Base-by-base conservation (phyloP, 2,113 vertebrate species). In the Rhizomys pruinosus region DNA sequence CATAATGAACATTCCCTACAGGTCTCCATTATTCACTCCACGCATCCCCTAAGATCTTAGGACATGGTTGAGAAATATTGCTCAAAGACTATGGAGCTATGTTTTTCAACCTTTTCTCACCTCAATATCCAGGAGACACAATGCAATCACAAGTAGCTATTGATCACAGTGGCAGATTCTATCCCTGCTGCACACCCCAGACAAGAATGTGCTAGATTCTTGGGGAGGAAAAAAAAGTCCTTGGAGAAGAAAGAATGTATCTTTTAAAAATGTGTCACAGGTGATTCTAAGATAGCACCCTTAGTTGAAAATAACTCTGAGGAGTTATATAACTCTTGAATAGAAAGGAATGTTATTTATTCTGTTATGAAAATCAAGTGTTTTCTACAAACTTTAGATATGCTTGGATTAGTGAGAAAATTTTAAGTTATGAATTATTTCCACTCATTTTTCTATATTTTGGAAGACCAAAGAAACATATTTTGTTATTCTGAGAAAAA, bases 371-470 rank as follows among this genome's bases (percentile, higher is more conserved):
- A 88, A 79, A 86, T 71, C n/a, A 69, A 78, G 32, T 59, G n/a
- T 93, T 82, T 84, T 76, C 80, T 76, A 37, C 69, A 23, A 95
- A 57, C 6, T 37, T 42, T 63, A 55, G 5, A 29, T 78, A 5
- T 63, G 37, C 12, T 16, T 80, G 69, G 7, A 64, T 92, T 85
- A 61, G 17, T 39, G 74, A 42, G 63, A 29, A 86, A 1, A 66
- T 90, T 85, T 79, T 77, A 92, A 7, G 29, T 34, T 39, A 13
- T 87, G 8, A 59, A 47, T 29, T 68, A 39, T 29, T 94, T 80
- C 20, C 61, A 73, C 79, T 59, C 32, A 39, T 76, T 94, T 84
- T 87, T 87, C 42, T 91, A 5, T 37, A 57, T 63, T 89, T 89
- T 90, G 63, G 47, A 92, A 93, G 0, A 90, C 15, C 0, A 9